Evolutionary conservation across 2,797 vertebrate species (phyloP).

Genomic region (Mustela erminea): DNA sequence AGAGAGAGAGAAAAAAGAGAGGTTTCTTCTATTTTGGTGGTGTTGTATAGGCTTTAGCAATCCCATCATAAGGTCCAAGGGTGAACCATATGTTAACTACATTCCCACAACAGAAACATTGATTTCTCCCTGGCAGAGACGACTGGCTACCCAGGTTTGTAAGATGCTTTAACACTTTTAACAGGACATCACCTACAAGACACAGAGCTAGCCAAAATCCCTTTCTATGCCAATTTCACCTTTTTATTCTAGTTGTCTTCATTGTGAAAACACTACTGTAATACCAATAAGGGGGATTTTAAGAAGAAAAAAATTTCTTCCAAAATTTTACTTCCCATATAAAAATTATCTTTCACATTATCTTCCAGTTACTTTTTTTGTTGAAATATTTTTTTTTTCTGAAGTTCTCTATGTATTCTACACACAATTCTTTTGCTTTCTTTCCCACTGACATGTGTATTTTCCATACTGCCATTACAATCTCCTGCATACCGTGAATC

Average conservation of each 20-base stretch:
- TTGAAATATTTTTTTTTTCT: neutral
- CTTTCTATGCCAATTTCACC: neutral
- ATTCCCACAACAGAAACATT: neutral
- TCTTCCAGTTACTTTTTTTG: neutral
- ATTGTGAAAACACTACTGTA: neutral
- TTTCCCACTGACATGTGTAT: neutral
- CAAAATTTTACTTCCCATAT: neutral
- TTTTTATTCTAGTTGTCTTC: neutral
- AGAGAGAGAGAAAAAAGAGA: neutral
- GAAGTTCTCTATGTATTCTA: neutral
- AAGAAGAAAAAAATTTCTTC: neutral
- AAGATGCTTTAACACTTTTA: neutral
- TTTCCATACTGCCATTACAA: neutral
- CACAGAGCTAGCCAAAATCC: neutral
- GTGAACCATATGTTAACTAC: neutral
- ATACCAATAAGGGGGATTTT: neutral
- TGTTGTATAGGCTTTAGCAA: neutral
- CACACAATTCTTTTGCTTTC: neutral
- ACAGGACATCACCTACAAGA: neutral
- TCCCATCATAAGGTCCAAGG: neutral
- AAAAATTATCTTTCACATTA: neutral
- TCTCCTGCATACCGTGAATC: neutral
- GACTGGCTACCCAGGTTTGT: neutral
- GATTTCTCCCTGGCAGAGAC: accelerated
- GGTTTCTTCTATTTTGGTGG: neutral